A percentile compares a stretch with the other conserved stretches of the same genome.
Evolutionary conservation across 1,140 invertebrate species (phyloP).

Genomic region (Olivierus martensii): DNA sequence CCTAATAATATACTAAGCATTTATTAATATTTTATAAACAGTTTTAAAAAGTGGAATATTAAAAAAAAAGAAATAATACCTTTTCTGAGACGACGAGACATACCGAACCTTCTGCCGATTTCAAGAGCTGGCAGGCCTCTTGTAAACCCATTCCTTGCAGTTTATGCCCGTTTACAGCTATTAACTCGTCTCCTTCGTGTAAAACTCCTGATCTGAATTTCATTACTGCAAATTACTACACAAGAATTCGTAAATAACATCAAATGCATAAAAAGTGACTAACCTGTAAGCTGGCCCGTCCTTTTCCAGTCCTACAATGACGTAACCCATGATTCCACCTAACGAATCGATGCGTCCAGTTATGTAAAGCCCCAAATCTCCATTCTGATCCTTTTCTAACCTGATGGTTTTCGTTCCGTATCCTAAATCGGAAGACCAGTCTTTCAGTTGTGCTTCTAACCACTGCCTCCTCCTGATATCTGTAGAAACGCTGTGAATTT

Average conservation of each 20-base stretch:
- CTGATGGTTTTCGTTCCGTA: conserved; percentile 5
- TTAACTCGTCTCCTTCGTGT: conserved; percentile 64
- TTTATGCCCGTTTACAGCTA: conserved; percentile 68
- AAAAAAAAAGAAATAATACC: too few relatives aligned
- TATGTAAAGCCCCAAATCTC: conserved; percentile 70
- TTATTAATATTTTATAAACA: too few relatives aligned
- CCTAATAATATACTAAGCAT: too few relatives aligned
- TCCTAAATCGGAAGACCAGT: conserved; percentile 5
- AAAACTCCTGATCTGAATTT: conserved; percentile 41
- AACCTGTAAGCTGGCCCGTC: conserved; percentile 61
- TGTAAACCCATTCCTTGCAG: conserved; percentile 57
- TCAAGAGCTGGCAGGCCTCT: conserved; percentile 54
- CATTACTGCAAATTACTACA: neutral
- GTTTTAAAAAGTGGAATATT: too few relatives aligned
- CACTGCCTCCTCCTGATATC: conserved; percentile 7
- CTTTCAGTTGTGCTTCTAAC: conserved; percentile 8
- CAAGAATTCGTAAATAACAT: neutral
- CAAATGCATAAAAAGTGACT: conserved; percentile 19
- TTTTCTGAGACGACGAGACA: too few relatives aligned
- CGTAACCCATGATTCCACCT: conserved; percentile 55
- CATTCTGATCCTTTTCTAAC: conserved; percentile 13
- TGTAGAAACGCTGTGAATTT: neutral
- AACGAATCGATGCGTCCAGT: conserved; percentile 52
- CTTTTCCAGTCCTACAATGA: conserved; percentile 67
- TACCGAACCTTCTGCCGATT: conserved; percentile 33